Percentiles rank a stretch among this genome's conserved stretches.
phyloP scores from a whole-genome alignment of 92 coral and sea anemone species.

The Parazoanthus swiftii region DNA sequence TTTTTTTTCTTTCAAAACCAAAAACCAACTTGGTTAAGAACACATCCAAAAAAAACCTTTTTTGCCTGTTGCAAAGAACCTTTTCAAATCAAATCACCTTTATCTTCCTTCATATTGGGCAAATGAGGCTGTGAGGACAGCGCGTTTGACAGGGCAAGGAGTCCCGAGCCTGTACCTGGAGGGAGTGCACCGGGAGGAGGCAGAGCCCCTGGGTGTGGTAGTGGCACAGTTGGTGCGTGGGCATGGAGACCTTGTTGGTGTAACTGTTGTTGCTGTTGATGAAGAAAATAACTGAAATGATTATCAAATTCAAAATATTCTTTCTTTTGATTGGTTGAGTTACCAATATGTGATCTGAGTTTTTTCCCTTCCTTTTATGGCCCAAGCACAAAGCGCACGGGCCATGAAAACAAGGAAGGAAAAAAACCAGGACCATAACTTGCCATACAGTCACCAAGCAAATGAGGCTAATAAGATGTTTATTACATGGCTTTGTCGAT shows the following conservation, averaged over 20 bases:
- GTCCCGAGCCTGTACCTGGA: conserved; percentile 84
- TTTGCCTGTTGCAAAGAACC: not conserved
- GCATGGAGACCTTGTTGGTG: conserved; percentile 98
- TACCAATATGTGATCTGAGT: no score
- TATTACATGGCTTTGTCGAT: no score
- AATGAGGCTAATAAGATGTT: no score
- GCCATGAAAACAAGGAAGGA: no score
- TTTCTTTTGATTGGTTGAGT: no score
- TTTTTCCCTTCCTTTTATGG: no score
- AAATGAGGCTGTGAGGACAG: conserved; percentile 88
- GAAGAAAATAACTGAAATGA: conserved; percentile 1
- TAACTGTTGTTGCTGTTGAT: conserved; percentile 88
- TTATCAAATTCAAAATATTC: no score
- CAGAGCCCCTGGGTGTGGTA: conserved; percentile 97
- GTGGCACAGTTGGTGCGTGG: conserved; percentile 93
- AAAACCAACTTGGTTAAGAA: not conserved
- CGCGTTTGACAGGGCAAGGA: conserved; percentile 73
- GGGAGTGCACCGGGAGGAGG: conserved; percentile 94
- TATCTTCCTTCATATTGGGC: conserved; percentile 87
- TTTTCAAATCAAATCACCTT: conserved; percentile 60
- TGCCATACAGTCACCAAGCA: no score
- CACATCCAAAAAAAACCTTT: conserved; percentile 6
- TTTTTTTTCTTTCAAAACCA: no score
- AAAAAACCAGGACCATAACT: no score
- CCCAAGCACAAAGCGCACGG: no score